These are phyloP conservation scores for Brenthis hecate DNA, from an alignment of 2,888 invertebrate genomes.

Conservation along the genomic window DNA sequence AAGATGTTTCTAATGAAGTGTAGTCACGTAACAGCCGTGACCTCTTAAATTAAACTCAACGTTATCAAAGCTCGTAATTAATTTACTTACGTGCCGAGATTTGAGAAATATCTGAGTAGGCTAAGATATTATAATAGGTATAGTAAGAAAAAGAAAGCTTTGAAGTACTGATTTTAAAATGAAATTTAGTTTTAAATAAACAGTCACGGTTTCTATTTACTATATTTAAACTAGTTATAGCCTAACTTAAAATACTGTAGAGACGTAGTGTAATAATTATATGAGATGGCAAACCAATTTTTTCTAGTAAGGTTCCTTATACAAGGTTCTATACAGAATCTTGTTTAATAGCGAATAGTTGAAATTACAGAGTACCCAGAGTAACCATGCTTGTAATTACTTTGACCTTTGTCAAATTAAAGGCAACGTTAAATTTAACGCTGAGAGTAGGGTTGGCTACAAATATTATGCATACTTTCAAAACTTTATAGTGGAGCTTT, in stretches of 20 bases:
- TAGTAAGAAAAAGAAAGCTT: background rate
- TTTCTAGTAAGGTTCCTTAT: conserved; percentile 4
- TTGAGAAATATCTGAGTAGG: conserved; percentile 44
- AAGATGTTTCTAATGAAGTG: conserved; percentile 39
- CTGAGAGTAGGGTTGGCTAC: conserved; percentile 8
- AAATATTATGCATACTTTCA: background rate
- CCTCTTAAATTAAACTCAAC: conserved; percentile 65
- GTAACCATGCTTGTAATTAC: conserved; percentile 26
- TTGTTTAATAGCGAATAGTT: conserved; percentile 23
- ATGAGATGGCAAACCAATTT: conserved; percentile 5
- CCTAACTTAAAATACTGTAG: background rate
- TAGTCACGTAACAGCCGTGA: conserved; percentile 42
- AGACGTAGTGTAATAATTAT: background rate
- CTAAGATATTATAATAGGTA: conserved; percentile 8
- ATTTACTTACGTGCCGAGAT: conserved; percentile 60
- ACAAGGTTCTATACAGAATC: conserved; percentile 9
- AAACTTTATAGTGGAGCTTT: too few species aligned
- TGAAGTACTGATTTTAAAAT: background rate
- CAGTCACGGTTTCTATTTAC: background rate
- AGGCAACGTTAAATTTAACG: conserved; percentile 18
- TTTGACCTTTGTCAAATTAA: conserved; percentile 29
- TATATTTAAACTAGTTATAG: background rate
- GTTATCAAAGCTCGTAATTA: conserved; percentile 66
- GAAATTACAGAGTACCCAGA: conserved; percentile 21
- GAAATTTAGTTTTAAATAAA: background rate